These are phyloP conservation scores for Polydrusus pterygomalis DNA, from an alignment of 2,888 invertebrate genomes.

Conservation along the genomic window DNA sequence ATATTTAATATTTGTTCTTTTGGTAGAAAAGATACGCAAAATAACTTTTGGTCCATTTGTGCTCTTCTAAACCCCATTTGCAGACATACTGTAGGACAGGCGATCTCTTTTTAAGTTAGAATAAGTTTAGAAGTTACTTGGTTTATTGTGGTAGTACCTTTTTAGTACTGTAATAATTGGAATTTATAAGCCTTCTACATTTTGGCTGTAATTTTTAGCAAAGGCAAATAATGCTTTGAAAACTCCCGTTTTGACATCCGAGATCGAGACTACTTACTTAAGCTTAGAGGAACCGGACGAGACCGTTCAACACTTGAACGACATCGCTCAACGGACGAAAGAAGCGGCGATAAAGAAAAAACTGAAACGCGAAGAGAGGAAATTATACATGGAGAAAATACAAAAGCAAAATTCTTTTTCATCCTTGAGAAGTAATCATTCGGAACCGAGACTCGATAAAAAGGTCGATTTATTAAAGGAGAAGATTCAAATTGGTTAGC, in stretches of 20 bases:
- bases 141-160: too few species aligned
- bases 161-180: too few species aligned
- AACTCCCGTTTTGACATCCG: neutral
- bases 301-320: neutral
- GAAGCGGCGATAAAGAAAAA: neutral
- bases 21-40: too few species aligned
- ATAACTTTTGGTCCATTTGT: too few species aligned
- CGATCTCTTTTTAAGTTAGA: too few species aligned
- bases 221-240: too few species aligned
- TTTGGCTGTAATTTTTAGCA: too few species aligned
- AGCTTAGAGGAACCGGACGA: neutral
- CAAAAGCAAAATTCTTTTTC: neutral
- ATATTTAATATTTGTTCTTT: too few species aligned
- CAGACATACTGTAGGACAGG: too few species aligned
- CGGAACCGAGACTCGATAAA: constrained; percentile 30
- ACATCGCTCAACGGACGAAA: neutral
- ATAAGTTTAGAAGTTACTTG: too few species aligned
- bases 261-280: neutral
- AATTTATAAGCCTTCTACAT: too few species aligned
- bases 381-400: neutral
- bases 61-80: too few species aligned
- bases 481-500: constrained; percentile 29
- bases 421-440: neutral
- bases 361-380: neutral
- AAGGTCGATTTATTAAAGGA: constrained; percentile 19